These are phyloP conservation scores for Isaurus tuberculatus DNA, from an alignment of 92 coral and sea anemone genomes.

Conservation along the genomic window DNA sequence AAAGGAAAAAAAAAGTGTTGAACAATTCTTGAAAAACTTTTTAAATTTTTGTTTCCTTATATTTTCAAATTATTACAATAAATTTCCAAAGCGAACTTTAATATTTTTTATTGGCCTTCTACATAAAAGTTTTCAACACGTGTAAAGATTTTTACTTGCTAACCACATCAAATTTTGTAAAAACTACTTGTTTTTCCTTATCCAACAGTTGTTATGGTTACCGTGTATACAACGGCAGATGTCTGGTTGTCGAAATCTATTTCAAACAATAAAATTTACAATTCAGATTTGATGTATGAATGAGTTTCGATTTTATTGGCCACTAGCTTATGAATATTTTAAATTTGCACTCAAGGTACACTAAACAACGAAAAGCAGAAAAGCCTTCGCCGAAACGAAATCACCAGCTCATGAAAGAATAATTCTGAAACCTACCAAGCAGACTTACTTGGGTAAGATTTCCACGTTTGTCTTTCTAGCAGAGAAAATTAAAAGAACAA, in stretches of 20 bases:
- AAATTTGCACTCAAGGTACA: neutral
- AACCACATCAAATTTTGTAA: neutral
- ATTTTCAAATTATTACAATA: too few species aligned
- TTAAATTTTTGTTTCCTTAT: too few species aligned
- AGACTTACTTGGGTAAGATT: neutral
- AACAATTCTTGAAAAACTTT: too few species aligned
- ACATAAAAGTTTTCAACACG: too few species aligned
- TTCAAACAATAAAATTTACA: constrained; percentile 29
- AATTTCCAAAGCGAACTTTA: too few species aligned
- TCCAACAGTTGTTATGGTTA: neutral
- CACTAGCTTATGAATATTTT: constrained; percentile 26
- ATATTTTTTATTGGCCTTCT: too few species aligned
- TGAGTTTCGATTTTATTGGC: neutral
- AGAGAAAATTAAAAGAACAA: neutral
- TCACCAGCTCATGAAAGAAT: neutral
- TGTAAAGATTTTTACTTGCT: neutral
- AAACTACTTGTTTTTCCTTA: neutral
- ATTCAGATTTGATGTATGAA: constrained; percentile 18
- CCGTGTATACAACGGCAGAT: constrained; percentile 2
- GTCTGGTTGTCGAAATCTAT: neutral
- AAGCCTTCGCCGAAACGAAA: neutral
- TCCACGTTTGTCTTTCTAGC: neutral
- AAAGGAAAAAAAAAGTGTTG: too few species aligned
- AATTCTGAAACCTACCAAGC: neutral
- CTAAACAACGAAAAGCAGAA: neutral